phyloP scores from a whole-genome alignment of 2,888 invertebrate genomes.

The Leucoptera coffeella region DNA sequence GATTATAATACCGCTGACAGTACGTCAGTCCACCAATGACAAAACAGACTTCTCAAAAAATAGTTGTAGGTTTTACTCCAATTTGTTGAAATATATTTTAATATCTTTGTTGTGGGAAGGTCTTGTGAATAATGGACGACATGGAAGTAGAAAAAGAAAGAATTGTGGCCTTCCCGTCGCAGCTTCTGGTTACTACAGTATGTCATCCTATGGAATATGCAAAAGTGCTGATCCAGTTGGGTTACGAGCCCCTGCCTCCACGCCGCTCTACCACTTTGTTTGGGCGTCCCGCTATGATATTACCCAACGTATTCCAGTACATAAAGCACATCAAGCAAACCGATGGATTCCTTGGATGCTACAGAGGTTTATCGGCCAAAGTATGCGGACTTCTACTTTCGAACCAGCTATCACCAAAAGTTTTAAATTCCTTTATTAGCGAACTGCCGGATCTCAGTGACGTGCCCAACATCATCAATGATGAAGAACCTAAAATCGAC shows the following conservation, averaged over 20 bases:
- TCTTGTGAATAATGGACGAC: slow-evolving; percentile 35
- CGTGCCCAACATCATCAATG: slow-evolving; percentile 37
- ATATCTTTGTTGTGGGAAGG: slow-evolving; percentile 44
- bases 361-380: slow-evolving; percentile 77
- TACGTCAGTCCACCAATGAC: too few relatives aligned
- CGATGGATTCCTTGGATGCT: slow-evolving; percentile 84
- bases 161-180: slow-evolving; percentile 41
- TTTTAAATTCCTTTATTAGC: slow-evolving; percentile 48
- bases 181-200: slow-evolving; percentile 58
- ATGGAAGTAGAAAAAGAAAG: slow-evolving; percentile 45
- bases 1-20: too few relatives aligned
- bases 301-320: slow-evolving; percentile 89
- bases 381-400: slow-evolving; percentile 68
- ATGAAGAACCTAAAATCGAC: slow-evolving; percentile 40
- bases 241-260: slow-evolving; percentile 83
- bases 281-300: slow-evolving; percentile 71
- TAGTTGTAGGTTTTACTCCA: background rate
- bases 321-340: slow-evolving; percentile 77
- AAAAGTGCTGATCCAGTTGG: slow-evolving; percentile 84
- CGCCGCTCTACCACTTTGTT: slow-evolving; percentile 70
- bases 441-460: slow-evolving; percentile 38
- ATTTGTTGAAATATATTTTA: slow-evolving; percentile 8
- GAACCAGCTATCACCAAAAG: slow-evolving; percentile 60
- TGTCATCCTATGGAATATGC: slow-evolving; percentile 84
- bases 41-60: too few relatives aligned